Evolutionary conservation across 2,113 vertebrate species (phyloP).

Genomic region (Brachypodius melanocephalos): DNA sequence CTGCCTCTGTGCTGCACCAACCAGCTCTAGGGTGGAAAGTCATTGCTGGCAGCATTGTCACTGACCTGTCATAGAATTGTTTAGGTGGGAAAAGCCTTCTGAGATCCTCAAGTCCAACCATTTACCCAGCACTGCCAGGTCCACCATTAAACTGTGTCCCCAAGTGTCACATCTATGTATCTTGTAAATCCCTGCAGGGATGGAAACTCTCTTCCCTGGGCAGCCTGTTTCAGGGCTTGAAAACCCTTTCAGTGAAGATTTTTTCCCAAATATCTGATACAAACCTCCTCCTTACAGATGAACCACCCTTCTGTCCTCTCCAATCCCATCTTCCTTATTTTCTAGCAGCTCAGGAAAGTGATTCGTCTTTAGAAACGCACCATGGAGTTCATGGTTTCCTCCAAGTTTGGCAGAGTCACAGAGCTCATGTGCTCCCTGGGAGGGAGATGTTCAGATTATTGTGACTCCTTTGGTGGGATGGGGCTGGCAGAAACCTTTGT

Average conservation of each 20-base stretch:
- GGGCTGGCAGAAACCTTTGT: neutral
- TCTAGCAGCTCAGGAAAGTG: neutral
- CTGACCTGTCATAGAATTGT: neutral
- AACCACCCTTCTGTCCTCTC: neutral
- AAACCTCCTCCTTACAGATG: neutral
- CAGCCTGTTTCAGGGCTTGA: neutral
- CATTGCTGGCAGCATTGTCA: neutral
- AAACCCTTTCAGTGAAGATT: neutral
- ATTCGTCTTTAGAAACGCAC: neutral
- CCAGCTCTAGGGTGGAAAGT: neutral
- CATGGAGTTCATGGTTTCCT: neutral
- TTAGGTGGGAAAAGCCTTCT: neutral
- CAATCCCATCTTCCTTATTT: neutral
- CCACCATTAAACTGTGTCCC: neutral
- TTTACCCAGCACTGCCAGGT: neutral
- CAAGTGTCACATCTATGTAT: neutral
- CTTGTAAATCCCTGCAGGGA: neutral
- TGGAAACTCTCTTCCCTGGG: neutral
- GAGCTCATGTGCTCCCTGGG: rapidly evolving
- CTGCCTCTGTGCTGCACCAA: neutral
- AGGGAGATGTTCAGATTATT: rapidly evolving
- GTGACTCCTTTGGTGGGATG: neutral
- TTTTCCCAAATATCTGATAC: rapidly evolving
- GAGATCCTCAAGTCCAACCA: neutral
- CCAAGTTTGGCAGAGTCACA: neutral